Evolutionary conservation across 2,888 invertebrate genomes (phyloP), one percentile per base, ranked within the genome.

Genomic region (Ptychoptera contaminata): DNA sequence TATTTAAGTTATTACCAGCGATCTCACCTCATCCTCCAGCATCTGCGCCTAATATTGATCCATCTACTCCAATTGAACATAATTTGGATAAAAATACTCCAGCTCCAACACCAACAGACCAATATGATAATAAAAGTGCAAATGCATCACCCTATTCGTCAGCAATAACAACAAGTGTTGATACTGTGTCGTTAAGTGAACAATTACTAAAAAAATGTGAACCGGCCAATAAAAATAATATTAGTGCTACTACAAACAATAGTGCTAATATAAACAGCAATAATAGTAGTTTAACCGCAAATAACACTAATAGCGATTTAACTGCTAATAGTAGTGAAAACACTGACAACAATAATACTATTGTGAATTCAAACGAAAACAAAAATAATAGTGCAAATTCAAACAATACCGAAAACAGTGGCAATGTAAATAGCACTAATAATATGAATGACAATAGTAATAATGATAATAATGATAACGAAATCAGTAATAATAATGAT

Each of bases 1-100:
- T 10, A 1, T 42, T 48, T 15, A 43, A 63, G 62, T 49, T 63
- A 36, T 53, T 61, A 50, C 56, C 62, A 38, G 61, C 61, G 56
- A 62, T 63, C 46, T 82, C 82, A 48, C 85, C 84, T 34, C 73
- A 73, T 39, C 70, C 71, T 42, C 67, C 68, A 50, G 63, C 66
- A 36, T 61, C 63, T 48, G 57, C 64, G 50, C 62, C 59, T 55
- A 55, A 63, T 47, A 11, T 32, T 11, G 11, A 32, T 16, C 66
- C 68, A 49, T 56, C 63, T 36, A 67, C 68, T 36, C 67, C 70
- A 38, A 58, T 63, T 45, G 64, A 65, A 51, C 62, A 65, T 52
- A 51, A 62, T 49, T 49, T 54, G 38, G 65, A 65, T 51, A 65
- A 65, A 52, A 65, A 65, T 51, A 65, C 65, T 35, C 65, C 66